Evolutionary conservation across 2,797 vertebrate genomes (phyloP).

Genomic region (Phaenicophaeus curvirostris): DNA sequence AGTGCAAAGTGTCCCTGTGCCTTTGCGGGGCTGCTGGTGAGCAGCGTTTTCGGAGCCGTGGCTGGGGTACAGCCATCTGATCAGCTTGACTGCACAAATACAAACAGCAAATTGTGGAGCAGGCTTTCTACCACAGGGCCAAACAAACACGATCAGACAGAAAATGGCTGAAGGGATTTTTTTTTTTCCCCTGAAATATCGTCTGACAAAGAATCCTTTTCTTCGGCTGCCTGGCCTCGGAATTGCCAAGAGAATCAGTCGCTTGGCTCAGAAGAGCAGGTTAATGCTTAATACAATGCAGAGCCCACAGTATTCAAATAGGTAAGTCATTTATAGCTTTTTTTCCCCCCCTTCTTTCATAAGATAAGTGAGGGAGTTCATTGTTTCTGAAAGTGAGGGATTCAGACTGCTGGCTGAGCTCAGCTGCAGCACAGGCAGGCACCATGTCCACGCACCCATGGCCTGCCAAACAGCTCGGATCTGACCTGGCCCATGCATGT

Average conservation of each 20-base stretch:
- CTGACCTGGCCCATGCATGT: not conserved
- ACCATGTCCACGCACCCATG: not conserved
- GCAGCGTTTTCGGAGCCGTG: fast-evolving
- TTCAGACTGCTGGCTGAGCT: not conserved
- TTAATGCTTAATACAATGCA: slow-evolving; percentile 62
- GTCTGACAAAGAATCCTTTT: slow-evolving; percentile 55
- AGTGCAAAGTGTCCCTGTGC: not conserved
- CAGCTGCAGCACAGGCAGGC: not conserved
- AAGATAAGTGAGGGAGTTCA: slow-evolving; percentile 22
- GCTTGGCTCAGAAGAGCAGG: slow-evolving; percentile 18
- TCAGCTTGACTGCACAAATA: slow-evolving; percentile 57
- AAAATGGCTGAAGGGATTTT: slow-evolving; percentile 42
- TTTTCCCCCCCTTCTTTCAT: fast-evolving
- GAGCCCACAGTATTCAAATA: slow-evolving; percentile 5
- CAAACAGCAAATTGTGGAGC: slow-evolving; percentile 46
- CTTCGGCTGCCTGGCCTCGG: not conserved
- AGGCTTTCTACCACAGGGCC: not conserved
- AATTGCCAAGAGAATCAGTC: slow-evolving; percentile 7
- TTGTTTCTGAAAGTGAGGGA: not conserved
- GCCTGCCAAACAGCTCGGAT: not conserved
- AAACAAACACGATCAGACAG: slow-evolving; percentile 37
- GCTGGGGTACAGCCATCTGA: not conserved
- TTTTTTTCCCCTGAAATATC: not conserved
- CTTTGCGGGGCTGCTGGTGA: not conserved
- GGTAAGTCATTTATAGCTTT: slow-evolving; percentile 23